phyloP scores from a whole-genome alignment of 1,140 invertebrate genomes.

The Planococcus citri region DNA sequence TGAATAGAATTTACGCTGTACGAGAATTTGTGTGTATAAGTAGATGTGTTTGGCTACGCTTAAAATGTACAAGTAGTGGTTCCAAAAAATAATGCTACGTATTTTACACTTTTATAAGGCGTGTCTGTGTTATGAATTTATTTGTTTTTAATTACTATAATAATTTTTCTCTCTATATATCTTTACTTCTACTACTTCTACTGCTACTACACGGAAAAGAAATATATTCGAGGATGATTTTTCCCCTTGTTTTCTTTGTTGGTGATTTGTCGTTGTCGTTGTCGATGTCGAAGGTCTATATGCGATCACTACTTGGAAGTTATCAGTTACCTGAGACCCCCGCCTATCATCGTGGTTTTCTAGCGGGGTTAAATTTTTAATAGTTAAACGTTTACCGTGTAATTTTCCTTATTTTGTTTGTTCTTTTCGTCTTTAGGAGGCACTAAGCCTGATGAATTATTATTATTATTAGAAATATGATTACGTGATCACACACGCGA shows the following conservation, averaged over 20 bases:
- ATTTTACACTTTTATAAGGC: slow-evolving; percentile 3
- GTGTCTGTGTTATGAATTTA: background rate
- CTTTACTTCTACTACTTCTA: too few relatives aligned
- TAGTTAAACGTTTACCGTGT: too few relatives aligned
- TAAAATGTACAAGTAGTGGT: background rate
- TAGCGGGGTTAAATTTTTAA: too few relatives aligned
- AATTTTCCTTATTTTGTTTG: too few relatives aligned
- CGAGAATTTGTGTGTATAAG: background rate
- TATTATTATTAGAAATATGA: too few relatives aligned
- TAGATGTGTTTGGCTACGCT: background rate
- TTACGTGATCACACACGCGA: too few relatives aligned
- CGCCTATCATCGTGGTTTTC: too few relatives aligned
- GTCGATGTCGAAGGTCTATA: too few relatives aligned
- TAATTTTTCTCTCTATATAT: background rate
- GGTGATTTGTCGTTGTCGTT: background rate
- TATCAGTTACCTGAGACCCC: too few relatives aligned
- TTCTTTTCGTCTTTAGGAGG: too few relatives aligned
- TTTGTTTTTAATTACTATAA: slow-evolving; percentile 8
- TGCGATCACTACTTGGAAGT: too few relatives aligned
- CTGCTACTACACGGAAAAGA: background rate
- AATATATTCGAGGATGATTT: background rate
- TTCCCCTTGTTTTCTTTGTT: background rate
- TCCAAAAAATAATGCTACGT: background rate
- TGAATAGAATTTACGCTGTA: background rate
- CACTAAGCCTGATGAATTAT: too few relatives aligned